Evolutionary conservation across 2,888 invertebrate genomes (phyloP).

Genomic region (Clistopyga incitator): DNA sequence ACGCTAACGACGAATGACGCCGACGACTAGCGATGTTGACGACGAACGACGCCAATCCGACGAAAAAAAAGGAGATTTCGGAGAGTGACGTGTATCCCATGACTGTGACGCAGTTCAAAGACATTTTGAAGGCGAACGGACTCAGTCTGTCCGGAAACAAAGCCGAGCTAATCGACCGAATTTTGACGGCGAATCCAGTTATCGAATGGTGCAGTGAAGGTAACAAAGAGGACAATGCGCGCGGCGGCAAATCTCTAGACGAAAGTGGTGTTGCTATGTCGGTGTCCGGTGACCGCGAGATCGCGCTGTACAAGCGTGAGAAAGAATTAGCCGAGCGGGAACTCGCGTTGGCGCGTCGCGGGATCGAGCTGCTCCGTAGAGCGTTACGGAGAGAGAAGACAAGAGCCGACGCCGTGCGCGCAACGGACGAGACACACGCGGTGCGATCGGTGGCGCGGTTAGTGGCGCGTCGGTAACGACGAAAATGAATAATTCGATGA

Average conservation of each 20-base stretch:
- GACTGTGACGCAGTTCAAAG: conserved; percentile 19
- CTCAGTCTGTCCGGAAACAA: conserved; percentile 30
- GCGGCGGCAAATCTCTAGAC: neutral
- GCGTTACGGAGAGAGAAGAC: neutral
- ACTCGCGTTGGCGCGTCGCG: conserved; percentile 51
- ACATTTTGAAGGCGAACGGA: neutral
- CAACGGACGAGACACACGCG: neutral
- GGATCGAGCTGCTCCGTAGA: conserved; percentile 53
- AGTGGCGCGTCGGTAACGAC: neutral
- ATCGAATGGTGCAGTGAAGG: neutral
- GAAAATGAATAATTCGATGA: neutral
- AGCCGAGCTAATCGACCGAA: conserved; percentile 10
- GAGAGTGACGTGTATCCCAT: conserved; percentile 10
- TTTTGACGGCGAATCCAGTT: neutral
- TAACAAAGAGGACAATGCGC: neutral
- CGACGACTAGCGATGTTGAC: neutral
- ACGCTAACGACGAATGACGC: conserved; percentile 1
- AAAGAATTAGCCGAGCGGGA: conserved; percentile 59
- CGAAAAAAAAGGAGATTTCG: neutral
- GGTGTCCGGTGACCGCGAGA: neutral
- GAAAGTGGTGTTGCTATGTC: conserved; percentile 15
- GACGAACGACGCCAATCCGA: conserved; percentile 19
- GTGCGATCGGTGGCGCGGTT: neutral
- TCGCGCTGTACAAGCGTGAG: conserved; percentile 33
- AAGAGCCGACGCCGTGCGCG: neutral